These are phyloP conservation scores for Camponotus fellah DNA, from an alignment of 2,888 invertebrate genomes.

Conservation along the genomic window DNA sequence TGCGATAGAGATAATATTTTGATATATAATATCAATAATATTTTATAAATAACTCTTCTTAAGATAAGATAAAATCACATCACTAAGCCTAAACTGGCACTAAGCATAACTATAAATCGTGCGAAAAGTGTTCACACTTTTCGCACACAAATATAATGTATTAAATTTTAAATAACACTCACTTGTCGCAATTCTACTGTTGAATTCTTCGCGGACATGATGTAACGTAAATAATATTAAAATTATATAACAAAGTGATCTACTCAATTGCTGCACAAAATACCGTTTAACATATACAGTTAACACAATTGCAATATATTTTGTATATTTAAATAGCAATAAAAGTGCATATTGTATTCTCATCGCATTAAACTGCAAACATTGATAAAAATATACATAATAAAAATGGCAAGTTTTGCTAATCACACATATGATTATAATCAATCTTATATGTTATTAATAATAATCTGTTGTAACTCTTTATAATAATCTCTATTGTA, in stretches of 20 bases:
- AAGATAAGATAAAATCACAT: not conserved
- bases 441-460: not conserved
- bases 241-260: constrained; percentile 15
- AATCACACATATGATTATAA: not conserved
- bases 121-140: not conserved
- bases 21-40: not conserved
- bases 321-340: constrained; percentile 29
- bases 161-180: constrained; percentile 28
- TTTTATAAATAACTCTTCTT: not conserved
- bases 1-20: not conserved
- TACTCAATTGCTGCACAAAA: constrained; percentile 45
- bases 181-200: constrained; percentile 36
- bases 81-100: not conserved
- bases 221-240: constrained; percentile 38
- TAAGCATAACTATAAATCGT: not conserved
- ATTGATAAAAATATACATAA: constrained; percentile 11
- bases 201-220: constrained; percentile 45
- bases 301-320: not conserved
- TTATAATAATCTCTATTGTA: not conserved
- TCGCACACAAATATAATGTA: not conserved
- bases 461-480: too few species aligned
- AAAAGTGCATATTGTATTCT: not conserved
- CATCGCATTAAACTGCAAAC: constrained; percentile 3
- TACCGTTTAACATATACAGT: constrained; percentile 44
- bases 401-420: not conserved